Conservation (phyloP, 2,797 vertebrate genomes). For the Chelon labrosus region DNA sequence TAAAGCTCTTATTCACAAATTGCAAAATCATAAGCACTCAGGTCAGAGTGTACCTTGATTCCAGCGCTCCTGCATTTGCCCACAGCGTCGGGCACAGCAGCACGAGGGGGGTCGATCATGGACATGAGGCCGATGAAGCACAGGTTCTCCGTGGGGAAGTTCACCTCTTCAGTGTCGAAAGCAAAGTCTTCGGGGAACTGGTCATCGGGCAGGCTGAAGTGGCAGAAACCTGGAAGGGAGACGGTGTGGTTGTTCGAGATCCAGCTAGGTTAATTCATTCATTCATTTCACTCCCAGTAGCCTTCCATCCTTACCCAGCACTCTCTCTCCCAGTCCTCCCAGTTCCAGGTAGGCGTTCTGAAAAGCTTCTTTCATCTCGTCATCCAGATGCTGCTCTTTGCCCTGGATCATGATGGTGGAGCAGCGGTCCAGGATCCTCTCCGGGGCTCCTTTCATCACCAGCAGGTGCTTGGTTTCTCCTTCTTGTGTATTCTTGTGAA, state of each 20-base stretch:
- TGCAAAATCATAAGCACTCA: neutral
- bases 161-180: conserved; percentile 92
- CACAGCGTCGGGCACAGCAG: conserved; percentile 96
- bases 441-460: conserved; percentile 98
- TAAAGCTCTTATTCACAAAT: too few relatives aligned
- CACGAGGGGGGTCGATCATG: conserved; percentile 97
- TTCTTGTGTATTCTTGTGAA: conserved; percentile 87
- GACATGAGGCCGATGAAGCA: conserved; percentile 96
- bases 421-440: conserved; percentile 96
- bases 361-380: conserved; percentile 95
- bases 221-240: conserved; percentile 90
- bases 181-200: conserved; percentile 92
- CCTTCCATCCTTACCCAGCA: conserved; percentile 86
- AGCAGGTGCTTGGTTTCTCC: conserved; percentile 90
- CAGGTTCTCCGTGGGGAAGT: conserved; percentile 94
- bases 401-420: conserved; percentile 91
- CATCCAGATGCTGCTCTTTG: conserved; percentile 91
- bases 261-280: neutral
- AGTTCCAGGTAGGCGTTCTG: conserved; percentile 95
- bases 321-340: conserved; percentile 96
- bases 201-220: conserved; percentile 88
- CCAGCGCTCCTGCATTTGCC: conserved; percentile 96
- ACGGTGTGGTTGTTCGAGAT: neutral
- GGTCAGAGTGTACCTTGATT: conserved; percentile 87
- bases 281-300: neutral